Evolutionary conservation across 2,797 vertebrate genomes (phyloP).

Genomic region (Lepidocolaptes lacrymiger): DNA sequence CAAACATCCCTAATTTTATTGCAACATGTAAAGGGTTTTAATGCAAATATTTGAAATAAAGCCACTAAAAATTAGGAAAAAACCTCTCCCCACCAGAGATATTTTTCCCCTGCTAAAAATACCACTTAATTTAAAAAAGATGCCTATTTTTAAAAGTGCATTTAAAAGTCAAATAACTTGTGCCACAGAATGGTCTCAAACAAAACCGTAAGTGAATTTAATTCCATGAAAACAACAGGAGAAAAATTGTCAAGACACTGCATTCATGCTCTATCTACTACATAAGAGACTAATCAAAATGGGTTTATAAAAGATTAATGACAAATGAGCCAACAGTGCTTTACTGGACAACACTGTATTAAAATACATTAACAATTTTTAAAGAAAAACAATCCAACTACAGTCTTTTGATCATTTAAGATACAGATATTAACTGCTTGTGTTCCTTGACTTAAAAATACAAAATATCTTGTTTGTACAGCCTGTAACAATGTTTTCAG

Average conservation of each 20-base stretch:
- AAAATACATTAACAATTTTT: background rate
- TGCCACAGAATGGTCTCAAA: background rate
- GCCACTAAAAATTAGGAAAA: background rate
- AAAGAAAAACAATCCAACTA: background rate
- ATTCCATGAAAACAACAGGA: background rate
- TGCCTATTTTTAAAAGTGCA: background rate
- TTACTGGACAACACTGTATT: background rate
- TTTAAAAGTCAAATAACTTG: background rate
- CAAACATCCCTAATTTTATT: constrained; percentile 75
- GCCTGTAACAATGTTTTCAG: background rate
- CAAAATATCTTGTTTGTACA: background rate
- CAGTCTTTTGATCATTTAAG: background rate
- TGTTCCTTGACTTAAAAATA: background rate
- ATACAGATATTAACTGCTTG: background rate
- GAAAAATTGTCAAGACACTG: background rate
- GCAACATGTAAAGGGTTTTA: constrained; percentile 64
- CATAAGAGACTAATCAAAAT: background rate
- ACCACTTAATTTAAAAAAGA: background rate
- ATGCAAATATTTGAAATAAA: constrained; percentile 73
- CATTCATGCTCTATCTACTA: background rate
- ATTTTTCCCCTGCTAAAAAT: background rate
- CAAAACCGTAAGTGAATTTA: constrained; percentile 12
- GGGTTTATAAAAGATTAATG: background rate
- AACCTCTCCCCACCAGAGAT: background rate
- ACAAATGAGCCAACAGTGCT: background rate